Evolutionary conservation across 2,888 invertebrate genomes (phyloP).

Genomic region (Watsonalla cultraria): DNA sequence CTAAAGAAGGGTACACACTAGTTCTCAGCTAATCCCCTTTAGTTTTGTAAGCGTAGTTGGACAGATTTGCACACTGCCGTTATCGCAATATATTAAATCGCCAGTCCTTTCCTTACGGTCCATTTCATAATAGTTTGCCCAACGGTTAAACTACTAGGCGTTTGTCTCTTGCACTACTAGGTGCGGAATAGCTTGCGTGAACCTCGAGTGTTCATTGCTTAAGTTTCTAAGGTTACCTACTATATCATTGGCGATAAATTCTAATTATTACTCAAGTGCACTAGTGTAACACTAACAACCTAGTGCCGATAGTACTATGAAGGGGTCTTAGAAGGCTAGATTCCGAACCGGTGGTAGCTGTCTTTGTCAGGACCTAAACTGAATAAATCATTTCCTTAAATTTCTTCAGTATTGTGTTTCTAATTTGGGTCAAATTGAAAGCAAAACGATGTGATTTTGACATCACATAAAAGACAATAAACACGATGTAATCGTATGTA

Average conservation of each 20-base stretch:
- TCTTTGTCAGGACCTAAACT: too few species aligned
- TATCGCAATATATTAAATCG: constrained; percentile 48
- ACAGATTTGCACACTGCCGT: constrained; percentile 54
- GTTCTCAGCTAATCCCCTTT: constrained; percentile 46
- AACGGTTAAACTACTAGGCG: constrained; percentile 50
- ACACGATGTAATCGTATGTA: constrained; percentile 34
- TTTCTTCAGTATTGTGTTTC: not conserved
- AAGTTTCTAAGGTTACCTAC: not conserved
- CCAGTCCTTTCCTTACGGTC: constrained; percentile 53
- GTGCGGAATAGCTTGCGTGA: constrained; percentile 18
- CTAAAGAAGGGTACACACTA: constrained; percentile 16
- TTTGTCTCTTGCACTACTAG: constrained; percentile 43
- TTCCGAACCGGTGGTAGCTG: too few species aligned
- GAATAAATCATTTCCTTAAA: too few species aligned
- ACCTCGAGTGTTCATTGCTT: not conserved
- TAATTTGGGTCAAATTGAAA: constrained; percentile 4
- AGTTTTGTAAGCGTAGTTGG: constrained; percentile 54
- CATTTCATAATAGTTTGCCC: constrained; percentile 70
- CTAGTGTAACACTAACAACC: too few species aligned
- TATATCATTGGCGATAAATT: too few species aligned
- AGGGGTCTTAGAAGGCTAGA: too few species aligned
- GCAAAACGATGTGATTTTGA: constrained; percentile 16
- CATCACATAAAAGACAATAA: constrained; percentile 31
- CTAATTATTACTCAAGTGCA: too few species aligned
- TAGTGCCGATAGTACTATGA: too few species aligned